phyloP scores from a whole-genome alignment of 2,888 invertebrate species.

The Loripinus fragilis region DNA sequence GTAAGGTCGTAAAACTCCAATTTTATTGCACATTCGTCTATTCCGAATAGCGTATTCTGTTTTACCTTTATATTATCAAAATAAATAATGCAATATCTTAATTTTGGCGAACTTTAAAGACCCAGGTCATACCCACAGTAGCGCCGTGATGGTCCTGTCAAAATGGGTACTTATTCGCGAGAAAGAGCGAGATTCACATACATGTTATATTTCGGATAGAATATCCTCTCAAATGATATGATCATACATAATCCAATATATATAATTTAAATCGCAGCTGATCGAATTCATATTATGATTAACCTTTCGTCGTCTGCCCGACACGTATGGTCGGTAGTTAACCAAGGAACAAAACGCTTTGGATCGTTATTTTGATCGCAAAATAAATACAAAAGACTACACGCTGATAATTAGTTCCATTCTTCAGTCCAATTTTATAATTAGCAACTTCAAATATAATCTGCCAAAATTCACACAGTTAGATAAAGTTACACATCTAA shows the following conservation, averaged over 20 bases:
- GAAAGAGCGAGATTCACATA: too few species aligned
- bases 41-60: too few species aligned
- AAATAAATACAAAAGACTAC: slow-evolving; percentile 11
- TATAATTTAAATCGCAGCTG: neutral
- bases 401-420: slow-evolving; percentile 18
- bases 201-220: neutral
- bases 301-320: too few species aligned
- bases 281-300: neutral
- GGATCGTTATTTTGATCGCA: slow-evolving; percentile 9
- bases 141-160: too few species aligned
- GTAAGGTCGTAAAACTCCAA: too few species aligned
- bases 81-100: too few species aligned
- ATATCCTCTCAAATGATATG: neutral
- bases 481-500: neutral
- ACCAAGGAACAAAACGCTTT: neutral
- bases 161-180: too few species aligned
- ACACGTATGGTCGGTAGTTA: slow-evolving; percentile 13
- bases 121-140: too few species aligned
- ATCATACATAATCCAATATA: too few species aligned
- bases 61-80: too few species aligned
- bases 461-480: slow-evolving; percentile 13
- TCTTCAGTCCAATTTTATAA: slow-evolving; percentile 11
- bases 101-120: too few species aligned
- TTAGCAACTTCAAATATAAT: slow-evolving; percentile 6
- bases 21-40: too few species aligned